These are phyloP conservation scores for Tetraneura akinire DNA, from an alignment of 1,140 invertebrate genomes.

Conservation along the genomic window DNA sequence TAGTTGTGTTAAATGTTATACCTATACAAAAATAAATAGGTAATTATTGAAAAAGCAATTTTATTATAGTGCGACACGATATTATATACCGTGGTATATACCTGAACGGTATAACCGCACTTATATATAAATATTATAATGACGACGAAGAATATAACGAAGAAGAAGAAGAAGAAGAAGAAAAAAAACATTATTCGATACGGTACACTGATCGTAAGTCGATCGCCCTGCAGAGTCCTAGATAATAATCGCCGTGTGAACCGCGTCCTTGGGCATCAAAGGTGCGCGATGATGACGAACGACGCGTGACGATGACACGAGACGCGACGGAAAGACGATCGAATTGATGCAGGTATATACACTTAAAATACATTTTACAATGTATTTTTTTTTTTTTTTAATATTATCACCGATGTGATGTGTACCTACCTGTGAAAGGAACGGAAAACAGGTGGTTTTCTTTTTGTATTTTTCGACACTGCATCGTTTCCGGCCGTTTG, in stretches of 20 bases:
- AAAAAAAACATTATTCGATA: slow-evolving; percentile 32
- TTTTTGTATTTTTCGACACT: background rate
- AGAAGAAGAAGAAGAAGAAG: background rate
- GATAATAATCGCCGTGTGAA: slow-evolving; percentile 37
- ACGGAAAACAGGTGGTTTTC: background rate
- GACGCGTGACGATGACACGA: slow-evolving; percentile 36
- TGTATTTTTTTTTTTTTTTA: too few species aligned
- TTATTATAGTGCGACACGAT: too few species aligned
- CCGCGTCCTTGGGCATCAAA: slow-evolving; percentile 4
- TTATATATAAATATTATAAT: background rate
- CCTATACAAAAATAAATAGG: too few species aligned
- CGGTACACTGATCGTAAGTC: slow-evolving; percentile 32
- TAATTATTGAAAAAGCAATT: too few species aligned
- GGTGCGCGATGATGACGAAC: slow-evolving; percentile 16
- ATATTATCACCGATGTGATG: too few species aligned
- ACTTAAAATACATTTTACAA: too few species aligned
- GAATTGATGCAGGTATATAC: background rate
- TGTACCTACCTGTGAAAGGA: too few species aligned
- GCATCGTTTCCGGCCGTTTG: background rate
- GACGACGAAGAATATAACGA: background rate
- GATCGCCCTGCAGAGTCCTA: too few species aligned
- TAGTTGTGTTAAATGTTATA: too few species aligned
- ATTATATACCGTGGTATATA: too few species aligned
- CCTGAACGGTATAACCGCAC: too few species aligned
- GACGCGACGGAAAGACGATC: slow-evolving; percentile 25